Percentiles rank a stretch among this genome's conserved stretches.
These are phyloP conservation scores for Oenanthe melanoleuca DNA, from an alignment of 2,113 vertebrate species.

Conservation along the genomic window DNA sequence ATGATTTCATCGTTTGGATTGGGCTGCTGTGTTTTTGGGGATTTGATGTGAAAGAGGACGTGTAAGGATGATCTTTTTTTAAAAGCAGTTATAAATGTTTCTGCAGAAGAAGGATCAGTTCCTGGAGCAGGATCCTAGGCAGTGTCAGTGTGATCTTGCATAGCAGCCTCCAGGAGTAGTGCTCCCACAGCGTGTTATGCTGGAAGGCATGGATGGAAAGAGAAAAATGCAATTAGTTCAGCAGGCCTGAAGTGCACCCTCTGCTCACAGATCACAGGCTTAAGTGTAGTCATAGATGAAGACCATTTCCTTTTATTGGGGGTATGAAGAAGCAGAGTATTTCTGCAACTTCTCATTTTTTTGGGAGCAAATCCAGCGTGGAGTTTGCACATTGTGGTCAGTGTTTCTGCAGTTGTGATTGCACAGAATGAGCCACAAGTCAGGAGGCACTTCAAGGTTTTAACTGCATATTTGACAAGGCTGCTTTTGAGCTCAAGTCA, in stretches of 20 bases:
- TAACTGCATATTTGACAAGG: not conserved
- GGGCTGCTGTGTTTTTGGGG: not conserved
- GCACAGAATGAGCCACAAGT: accelerated
- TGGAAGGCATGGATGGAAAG: not conserved
- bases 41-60: not conserved
- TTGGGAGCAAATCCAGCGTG: not conserved
- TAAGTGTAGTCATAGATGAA: not conserved
- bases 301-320: not conserved
- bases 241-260: not conserved
- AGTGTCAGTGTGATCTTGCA: not conserved
- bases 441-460: not conserved
- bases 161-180: not conserved
- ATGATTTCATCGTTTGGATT: not conserved
- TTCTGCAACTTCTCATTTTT: not conserved
- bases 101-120: not conserved
- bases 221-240: not conserved
- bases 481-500: not conserved
- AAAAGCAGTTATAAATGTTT: not conserved
- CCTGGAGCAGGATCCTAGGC: not conserved
- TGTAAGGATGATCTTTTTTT: not conserved
- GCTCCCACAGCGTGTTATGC: not conserved
- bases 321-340: not conserved
- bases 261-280: not conserved
- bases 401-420: not conserved
- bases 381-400: not conserved